Base-by-base conservation (phyloP, 2,113 vertebrate genomes). In the Lycaon pictus region DNA sequence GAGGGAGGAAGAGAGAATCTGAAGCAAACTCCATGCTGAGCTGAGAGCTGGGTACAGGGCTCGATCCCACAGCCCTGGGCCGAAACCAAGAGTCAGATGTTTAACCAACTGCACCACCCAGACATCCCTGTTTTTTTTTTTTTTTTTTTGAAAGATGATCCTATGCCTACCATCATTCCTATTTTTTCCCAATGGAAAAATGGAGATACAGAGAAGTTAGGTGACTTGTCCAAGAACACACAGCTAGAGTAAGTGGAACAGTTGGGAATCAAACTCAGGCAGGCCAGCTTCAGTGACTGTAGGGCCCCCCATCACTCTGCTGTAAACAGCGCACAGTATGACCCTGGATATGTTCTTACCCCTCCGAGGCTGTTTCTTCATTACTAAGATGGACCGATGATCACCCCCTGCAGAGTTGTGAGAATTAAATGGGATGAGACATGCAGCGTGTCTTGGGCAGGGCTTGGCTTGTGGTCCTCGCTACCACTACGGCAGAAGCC, bases 381-480 rank as follows among this genome's bases (percentile, higher is more conserved):
- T 81, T 37, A 65, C 62, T 60, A 60, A 67, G 83, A 43, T 32
- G 32, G 48, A 65, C 71, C 22, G 20, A 37, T 12, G 17, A 58
- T 71, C 4, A 55, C 27, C 17, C 22, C 35, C 10, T 4, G 12
- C 35, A 71, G 55, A 29, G 20, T 3, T 80, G 55, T 53, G 72
- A 87, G 60, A 90, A 80, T n/a, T 37, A 20, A 15, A 56, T n/a
- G 71, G 43, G 62, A 20, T 11, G 53, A 93, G 86, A 55, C 8
- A 1, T 0, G 29, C 19, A 7, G 20, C 0, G 0, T 16, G 35
- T 58, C 63, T 48, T 8, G 67, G 23, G 32, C 23, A 23, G 23
- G 12, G 22, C 72, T 32, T 17, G 67, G 74, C 51, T 12, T 0
- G 22, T 53, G 62, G 53, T 29, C 65, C 17, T 53, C 2, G 1